A percentile compares a stretch with the other conserved stretches of the same genome.
Conservation (phyloP, 1,140 invertebrate genomes). For the Telenomus remus region DNA sequence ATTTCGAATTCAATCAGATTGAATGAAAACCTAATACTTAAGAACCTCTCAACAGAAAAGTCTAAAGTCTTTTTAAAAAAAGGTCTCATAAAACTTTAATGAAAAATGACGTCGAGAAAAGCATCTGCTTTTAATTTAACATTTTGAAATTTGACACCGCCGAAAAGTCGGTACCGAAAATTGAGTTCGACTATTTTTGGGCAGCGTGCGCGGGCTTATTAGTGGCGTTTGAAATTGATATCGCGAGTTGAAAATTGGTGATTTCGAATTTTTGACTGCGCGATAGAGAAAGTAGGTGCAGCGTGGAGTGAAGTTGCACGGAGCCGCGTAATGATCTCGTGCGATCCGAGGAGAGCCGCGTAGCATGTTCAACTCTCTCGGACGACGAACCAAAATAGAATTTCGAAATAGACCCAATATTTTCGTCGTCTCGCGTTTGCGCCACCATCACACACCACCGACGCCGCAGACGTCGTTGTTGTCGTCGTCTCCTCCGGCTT, state of each 20-base stretch:
- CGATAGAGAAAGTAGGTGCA: slow-evolving; percentile 38
- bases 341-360: slow-evolving; percentile 56
- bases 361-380: slow-evolving; percentile 64
- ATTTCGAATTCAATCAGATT: no score
- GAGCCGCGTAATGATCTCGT: slow-evolving; percentile 52
- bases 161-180: not conserved
- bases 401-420: slow-evolving; percentile 77
- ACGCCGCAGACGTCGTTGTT: slow-evolving; percentile 47
- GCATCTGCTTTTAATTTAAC: not conserved
- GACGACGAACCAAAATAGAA: slow-evolving; percentile 75
- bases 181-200: not conserved
- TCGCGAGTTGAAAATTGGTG: not conserved
- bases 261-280: slow-evolving; percentile 12
- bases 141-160: slow-evolving; percentile 11
- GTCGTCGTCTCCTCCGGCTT: slow-evolving; percentile 31
- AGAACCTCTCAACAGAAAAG: not conserved
- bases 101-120: not conserved
- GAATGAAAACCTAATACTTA: no score
- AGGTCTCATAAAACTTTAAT: not conserved
- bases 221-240: not conserved
- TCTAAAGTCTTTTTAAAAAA: not conserved
- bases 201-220: not conserved
- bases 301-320: slow-evolving; percentile 44
- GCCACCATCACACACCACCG: slow-evolving; percentile 63
- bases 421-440: slow-evolving; percentile 75